phyloP scores from a whole-genome alignment of 1,140 invertebrate species.

The Saccostrea glomerata region DNA sequence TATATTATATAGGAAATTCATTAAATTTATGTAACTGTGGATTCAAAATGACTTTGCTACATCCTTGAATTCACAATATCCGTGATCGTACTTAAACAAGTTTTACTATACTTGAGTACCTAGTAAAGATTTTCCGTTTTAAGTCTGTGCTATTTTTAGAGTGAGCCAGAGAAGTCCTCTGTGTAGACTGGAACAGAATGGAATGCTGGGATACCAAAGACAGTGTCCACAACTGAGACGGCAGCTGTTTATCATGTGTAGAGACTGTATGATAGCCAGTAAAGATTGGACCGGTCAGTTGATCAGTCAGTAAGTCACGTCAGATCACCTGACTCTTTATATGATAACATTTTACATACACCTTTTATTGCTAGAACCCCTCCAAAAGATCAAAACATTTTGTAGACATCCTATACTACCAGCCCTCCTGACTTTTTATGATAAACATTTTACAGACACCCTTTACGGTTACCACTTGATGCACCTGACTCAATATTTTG shows the following conservation, averaged over 20 bases:
- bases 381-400: background rate
- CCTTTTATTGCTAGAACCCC: background rate
- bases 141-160: constrained; percentile 2
- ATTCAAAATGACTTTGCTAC: too few relatives aligned
- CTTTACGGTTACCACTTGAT: too few relatives aligned
- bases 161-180: constrained; percentile 56
- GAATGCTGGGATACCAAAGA: constrained; percentile 41
- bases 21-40: too few relatives aligned
- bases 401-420: background rate
- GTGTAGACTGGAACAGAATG: constrained; percentile 51
- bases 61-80: too few relatives aligned
- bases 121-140: too few relatives aligned
- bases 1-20: too few relatives aligned
- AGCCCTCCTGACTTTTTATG: background rate
- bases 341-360: background rate
- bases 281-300: constrained; percentile 48
- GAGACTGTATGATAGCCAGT: constrained; percentile 41
- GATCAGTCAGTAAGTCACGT: constrained; percentile 31
- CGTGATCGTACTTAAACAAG: too few relatives aligned
- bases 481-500: too few relatives aligned
- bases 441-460: too few relatives aligned
- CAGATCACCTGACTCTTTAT: too few relatives aligned
- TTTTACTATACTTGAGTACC: too few relatives aligned
- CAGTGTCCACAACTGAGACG: constrained; percentile 58
- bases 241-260: constrained; percentile 45